phyloP scores from a whole-genome alignment of 2,113 vertebrate species.

The Piaya cayana region DNA sequence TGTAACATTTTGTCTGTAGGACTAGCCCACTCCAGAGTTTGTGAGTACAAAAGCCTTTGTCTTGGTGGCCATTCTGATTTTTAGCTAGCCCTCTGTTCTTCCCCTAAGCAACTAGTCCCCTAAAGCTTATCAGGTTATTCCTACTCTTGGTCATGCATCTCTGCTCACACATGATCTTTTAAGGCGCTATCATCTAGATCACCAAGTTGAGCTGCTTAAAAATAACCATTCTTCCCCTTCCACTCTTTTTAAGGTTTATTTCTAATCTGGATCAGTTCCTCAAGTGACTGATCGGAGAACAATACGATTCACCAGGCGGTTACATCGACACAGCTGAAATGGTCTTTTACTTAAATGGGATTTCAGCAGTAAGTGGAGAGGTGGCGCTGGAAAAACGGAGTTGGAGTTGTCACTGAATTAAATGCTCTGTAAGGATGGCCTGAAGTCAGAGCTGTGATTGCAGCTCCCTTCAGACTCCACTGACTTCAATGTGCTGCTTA shows the following conservation, averaged over 20 bases:
- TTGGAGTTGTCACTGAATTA: background rate
- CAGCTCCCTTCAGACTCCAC: background rate
- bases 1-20: background rate
- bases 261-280: background rate
- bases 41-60: background rate
- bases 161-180: background rate
- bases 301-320: accelerated
- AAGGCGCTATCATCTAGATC: background rate
- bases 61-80: background rate
- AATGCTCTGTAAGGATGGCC: background rate
- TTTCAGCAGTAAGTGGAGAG: background rate
- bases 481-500: slow-evolving; percentile 20
- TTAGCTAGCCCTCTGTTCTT: background rate
- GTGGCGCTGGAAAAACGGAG: background rate
- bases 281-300: background rate
- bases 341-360: background rate
- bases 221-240: background rate
- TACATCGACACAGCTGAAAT: background rate
- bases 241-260: background rate
- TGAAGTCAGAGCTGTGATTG: background rate
- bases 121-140: background rate
- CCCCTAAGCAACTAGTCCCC: background rate
- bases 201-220: background rate
- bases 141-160: background rate
- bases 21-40: background rate